Percentiles rank a stretch among this genome's conserved stretches.
Evolutionary conservation across 2,888 invertebrate species (phyloP).

Genomic region (Drosophila lutescens): DNA sequence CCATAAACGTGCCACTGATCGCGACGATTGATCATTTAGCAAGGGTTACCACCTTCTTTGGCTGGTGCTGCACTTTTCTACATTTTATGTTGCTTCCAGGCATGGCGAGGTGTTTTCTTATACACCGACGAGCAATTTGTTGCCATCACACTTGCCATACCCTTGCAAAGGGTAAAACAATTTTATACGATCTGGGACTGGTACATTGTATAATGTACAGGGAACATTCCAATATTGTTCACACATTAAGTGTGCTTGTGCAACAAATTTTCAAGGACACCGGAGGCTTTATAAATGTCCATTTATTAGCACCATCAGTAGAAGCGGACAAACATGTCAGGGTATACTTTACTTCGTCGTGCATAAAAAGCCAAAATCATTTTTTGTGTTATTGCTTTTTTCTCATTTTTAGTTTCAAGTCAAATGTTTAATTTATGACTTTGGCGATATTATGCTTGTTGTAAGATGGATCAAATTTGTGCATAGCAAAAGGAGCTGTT

Average conservation of each 20-base stretch:
- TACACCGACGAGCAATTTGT: slow-evolving; percentile 58
- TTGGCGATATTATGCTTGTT: slow-evolving; percentile 75
- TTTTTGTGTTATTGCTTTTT: neutral
- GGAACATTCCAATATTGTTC: neutral
- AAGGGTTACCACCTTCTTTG: slow-evolving; percentile 28
- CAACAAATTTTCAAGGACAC: neutral
- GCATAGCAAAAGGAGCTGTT: neutral
- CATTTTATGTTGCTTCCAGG: slow-evolving; percentile 52
- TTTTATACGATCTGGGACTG: neutral
- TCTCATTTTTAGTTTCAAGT: slow-evolving; percentile 13
- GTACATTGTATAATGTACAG: neutral
- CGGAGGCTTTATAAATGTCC: neutral
- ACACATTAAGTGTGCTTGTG: neutral
- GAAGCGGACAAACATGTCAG: neutral
- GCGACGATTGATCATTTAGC: slow-evolving; percentile 81
- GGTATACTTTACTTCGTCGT: neutral
- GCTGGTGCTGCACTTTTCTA: slow-evolving; percentile 25
- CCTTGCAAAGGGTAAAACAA: slow-evolving; percentile 2
- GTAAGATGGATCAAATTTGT: slow-evolving; percentile 26
- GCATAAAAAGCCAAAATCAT: neutral
- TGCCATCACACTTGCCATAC: slow-evolving; percentile 54
- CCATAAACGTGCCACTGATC: slow-evolving; percentile 70
- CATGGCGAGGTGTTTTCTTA: slow-evolving; percentile 68
- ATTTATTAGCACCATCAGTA: neutral
- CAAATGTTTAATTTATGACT: slow-evolving; percentile 83